These are phyloP conservation scores for Agrochola lota DNA, from an alignment of 2,888 invertebrate genomes.

Conservation along the genomic window DNA sequence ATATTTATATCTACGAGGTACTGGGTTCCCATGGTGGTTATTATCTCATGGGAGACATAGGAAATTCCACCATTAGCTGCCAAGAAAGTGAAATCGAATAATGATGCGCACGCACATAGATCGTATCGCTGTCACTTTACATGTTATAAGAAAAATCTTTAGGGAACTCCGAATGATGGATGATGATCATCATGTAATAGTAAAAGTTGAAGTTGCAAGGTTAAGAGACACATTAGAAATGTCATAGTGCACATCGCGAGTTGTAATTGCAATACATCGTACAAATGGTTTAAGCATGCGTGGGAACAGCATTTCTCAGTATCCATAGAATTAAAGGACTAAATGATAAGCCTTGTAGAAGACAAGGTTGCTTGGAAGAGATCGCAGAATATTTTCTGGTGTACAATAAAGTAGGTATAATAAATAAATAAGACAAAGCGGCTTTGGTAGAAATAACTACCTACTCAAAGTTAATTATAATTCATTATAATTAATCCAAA, in stretches of 20 bases:
- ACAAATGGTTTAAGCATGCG: background rate
- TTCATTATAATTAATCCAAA: background rate
- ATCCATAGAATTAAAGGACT: background rate
- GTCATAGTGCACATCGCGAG: conserved; percentile 10
- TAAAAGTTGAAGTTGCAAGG: conserved; percentile 43
- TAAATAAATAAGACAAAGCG: background rate
- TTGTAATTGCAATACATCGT: background rate
- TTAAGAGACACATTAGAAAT: conserved; percentile 22
- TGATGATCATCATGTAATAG: conserved; percentile 31
- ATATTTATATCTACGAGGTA: conserved; percentile 49
- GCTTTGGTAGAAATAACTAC: background rate
- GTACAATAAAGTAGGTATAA: background rate
- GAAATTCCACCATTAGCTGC: conserved; percentile 69
- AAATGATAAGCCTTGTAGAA: background rate
- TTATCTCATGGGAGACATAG: conserved; percentile 74
- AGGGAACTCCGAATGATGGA: conserved; percentile 52
- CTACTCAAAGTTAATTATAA: background rate
- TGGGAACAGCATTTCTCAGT: conserved; percentile 10
- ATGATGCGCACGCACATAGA: conserved; percentile 65
- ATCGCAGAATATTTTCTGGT: background rate
- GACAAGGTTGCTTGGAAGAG: background rate
- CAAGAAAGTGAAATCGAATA: conserved; percentile 77
- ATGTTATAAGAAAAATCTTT: conserved; percentile 52
- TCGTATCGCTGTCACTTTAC: conserved; percentile 49
- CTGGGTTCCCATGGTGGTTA: conserved; percentile 64